phyloP scores from a whole-genome alignment of 2,888 invertebrate species.

The Hipparchia sbordonii region DNA sequence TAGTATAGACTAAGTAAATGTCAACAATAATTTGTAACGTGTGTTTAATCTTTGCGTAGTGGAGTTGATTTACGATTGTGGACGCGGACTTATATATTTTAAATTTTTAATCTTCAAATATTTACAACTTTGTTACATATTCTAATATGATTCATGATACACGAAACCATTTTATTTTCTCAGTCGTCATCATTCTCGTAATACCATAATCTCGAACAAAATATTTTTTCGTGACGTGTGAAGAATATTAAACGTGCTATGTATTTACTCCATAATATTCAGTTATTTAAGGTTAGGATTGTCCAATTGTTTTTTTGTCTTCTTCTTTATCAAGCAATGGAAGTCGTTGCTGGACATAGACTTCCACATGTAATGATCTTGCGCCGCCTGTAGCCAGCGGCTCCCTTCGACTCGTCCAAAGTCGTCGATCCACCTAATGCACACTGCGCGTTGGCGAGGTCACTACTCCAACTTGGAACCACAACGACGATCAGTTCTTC shows the following conservation, averaged over 20 bases:
- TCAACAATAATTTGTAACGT: slow-evolving; percentile 4
- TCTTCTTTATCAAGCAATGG: too few species aligned
- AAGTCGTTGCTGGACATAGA: too few species aligned
- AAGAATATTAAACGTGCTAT: background rate
- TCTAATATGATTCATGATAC: background rate
- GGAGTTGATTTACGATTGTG: background rate
- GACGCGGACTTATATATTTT: background rate
- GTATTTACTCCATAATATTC: too few species aligned
- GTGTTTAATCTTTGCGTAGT: background rate
- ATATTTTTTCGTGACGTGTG: background rate
- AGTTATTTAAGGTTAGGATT: too few species aligned
- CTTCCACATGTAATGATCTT: too few species aligned
- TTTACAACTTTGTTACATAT: slow-evolving; percentile 1
- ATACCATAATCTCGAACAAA: background rate
- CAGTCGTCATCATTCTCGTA: background rate
- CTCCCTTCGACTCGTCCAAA: too few species aligned
- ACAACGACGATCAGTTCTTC: too few species aligned
- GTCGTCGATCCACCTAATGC: too few species aligned
- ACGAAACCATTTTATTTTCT: background rate
- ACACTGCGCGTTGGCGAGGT: too few species aligned
- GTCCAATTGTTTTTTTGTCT: too few species aligned
- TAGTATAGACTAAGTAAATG: background rate
- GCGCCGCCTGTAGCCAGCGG: too few species aligned
- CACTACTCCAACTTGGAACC: too few species aligned
- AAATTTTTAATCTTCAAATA: slow-evolving; percentile 2